Percentiles rank a stretch among this genome's conserved stretches.
phyloP scores from a whole-genome alignment of 2,888 invertebrate genomes.

The Drosophila mercatorum region DNA sequence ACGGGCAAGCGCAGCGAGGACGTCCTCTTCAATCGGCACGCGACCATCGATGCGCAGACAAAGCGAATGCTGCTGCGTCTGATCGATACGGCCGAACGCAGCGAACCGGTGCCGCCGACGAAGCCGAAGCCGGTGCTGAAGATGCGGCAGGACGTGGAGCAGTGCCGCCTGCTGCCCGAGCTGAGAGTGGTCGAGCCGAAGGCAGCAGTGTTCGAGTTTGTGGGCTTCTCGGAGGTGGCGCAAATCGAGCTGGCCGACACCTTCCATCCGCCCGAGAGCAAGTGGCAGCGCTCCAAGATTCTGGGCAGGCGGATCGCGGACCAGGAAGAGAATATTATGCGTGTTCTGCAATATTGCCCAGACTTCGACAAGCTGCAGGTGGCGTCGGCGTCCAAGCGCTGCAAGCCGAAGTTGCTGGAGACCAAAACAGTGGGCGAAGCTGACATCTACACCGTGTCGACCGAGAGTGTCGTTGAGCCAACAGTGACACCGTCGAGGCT shows the following conservation, averaged over 20 bases:
- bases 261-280: not conserved
- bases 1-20: slow-evolving; percentile 66
- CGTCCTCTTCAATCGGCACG: slow-evolving; percentile 75
- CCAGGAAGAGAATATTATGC: slow-evolving; percentile 47
- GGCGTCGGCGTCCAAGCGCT: slow-evolving; percentile 14
- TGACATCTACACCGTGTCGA: slow-evolving; percentile 1
- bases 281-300: slow-evolving; percentile 64
- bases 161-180: slow-evolving; percentile 39
- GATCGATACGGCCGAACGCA: slow-evolving; percentile 68
- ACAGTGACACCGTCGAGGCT: no score
- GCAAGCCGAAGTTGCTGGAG: not conserved
- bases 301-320: slow-evolving; percentile 47
- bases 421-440: slow-evolving; percentile 24
- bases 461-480: not conserved
- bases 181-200: slow-evolving; percentile 29
- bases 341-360: slow-evolving; percentile 67
- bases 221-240: slow-evolving; percentile 47
- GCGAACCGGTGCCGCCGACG: slow-evolving; percentile 24
- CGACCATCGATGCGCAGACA: slow-evolving; percentile 69
- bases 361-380: slow-evolving; percentile 64
- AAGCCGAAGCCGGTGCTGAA: slow-evolving; percentile 21
- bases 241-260: slow-evolving; percentile 38
- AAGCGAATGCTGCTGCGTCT: slow-evolving; percentile 71
- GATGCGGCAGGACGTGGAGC: slow-evolving; percentile 21
- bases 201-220: slow-evolving; percentile 40